Evolutionary conservation across 2,797 vertebrate species (phyloP).

Genomic region (Paedocypris micromegethes): DNA sequence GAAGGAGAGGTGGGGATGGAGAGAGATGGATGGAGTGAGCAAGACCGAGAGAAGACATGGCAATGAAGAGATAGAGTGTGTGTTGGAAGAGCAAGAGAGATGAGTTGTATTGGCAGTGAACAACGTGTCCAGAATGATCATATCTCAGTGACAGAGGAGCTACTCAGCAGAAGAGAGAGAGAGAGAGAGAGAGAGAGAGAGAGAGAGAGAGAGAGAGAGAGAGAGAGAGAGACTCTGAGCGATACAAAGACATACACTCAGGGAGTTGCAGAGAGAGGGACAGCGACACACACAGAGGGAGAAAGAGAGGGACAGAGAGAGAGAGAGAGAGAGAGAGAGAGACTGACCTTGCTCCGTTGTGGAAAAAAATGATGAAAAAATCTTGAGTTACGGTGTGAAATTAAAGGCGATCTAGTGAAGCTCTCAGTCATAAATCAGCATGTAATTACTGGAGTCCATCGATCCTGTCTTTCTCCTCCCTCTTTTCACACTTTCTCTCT

Average conservation of each 20-base stretch:
- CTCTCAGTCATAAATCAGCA: constrained; percentile 68
- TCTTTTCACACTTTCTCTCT: constrained; percentile 24
- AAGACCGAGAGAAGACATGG: constrained; percentile 15
- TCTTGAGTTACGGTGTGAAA: constrained; percentile 75
- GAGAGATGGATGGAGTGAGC: constrained; percentile 23
- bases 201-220: constrained; percentile 34
- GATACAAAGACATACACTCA: no score
- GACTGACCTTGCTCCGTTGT: constrained; percentile 71
- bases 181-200: constrained; percentile 29
- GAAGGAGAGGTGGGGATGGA: constrained; percentile 10
- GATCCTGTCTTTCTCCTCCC: constrained; percentile 55
- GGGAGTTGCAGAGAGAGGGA: no score
- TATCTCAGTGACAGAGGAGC: constrained; percentile 47
- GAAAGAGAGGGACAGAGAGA: constrained; percentile 15
- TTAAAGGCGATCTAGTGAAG: constrained; percentile 68
- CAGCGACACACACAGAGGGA: no score
- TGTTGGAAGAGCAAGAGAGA: constrained; percentile 31
- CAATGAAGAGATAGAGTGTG: no score
- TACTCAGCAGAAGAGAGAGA: constrained; percentile 47
- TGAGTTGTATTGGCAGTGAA: constrained; percentile 47
- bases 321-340: constrained; percentile 34
- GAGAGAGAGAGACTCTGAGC: constrained; percentile 49
- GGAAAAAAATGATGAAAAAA: constrained; percentile 50
- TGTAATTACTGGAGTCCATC: constrained; percentile 67
- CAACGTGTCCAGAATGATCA: constrained; percentile 51